phyloP scores from a whole-genome alignment of 1,140 invertebrate species.

The Theocolax elegans region DNA sequence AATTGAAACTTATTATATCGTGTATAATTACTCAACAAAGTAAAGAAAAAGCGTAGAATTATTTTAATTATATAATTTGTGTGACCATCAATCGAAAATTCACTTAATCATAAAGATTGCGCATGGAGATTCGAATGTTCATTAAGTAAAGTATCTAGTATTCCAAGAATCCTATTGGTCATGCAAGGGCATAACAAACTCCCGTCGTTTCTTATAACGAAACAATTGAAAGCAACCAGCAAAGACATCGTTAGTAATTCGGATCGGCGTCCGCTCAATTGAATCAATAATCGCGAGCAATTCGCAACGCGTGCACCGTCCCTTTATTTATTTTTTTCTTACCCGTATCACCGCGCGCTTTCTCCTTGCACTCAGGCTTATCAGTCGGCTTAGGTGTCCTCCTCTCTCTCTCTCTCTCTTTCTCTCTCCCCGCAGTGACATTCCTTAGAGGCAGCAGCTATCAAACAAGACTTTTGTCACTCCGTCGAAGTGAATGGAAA shows the following conservation, averaged over 20 bases:
- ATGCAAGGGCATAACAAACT: slow-evolving; percentile 33
- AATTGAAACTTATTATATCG: too few species aligned
- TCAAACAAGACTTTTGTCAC: slow-evolving; percentile 53
- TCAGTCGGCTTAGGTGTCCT: not conserved
- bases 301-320: slow-evolving; percentile 1
- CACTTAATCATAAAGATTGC: too few species aligned
- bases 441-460: not conserved
- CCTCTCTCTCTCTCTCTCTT: not conserved
- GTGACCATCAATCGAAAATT: too few species aligned
- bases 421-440: not conserved
- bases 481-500: slow-evolving; percentile 54
- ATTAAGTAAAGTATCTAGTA: too few species aligned
- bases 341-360: too few species aligned
- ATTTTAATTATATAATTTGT: too few species aligned
- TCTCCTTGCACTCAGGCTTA: not conserved
- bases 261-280: slow-evolving; percentile 38
- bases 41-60: too few species aligned
- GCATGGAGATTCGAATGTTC: too few species aligned
- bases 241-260: slow-evolving; percentile 26
- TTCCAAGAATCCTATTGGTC: not conserved
- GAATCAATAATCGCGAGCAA: slow-evolving; percentile 36
- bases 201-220: slow-evolving; percentile 7
- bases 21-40: too few species aligned
- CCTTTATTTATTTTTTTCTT: not conserved
- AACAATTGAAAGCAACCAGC: slow-evolving; percentile 39